These are phyloP conservation scores for Leptobrachium leishanense DNA, from an alignment of 2,113 vertebrate genomes.

Conservation along the genomic window DNA sequence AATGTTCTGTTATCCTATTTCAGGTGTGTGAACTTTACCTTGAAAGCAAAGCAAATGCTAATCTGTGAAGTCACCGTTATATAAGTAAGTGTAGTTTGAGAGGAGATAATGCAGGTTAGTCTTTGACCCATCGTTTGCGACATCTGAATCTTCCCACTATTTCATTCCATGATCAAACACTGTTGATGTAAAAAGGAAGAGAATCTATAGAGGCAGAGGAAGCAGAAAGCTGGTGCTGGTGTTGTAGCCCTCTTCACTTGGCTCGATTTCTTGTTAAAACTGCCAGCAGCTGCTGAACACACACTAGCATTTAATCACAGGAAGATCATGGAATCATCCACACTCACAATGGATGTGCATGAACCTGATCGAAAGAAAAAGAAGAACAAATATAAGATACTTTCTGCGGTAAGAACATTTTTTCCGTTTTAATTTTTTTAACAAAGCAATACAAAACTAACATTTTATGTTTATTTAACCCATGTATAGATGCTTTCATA, in stretches of 20 bases:
- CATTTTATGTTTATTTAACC: too few species aligned
- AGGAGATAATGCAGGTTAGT: slow-evolving; percentile 20
- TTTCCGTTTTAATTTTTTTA: not conserved
- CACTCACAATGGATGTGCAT: not conserved
- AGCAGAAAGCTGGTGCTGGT: not conserved
- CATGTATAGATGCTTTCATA: too few species aligned
- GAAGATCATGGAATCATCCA: slow-evolving; percentile 29
- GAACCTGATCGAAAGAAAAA: slow-evolving; percentile 20
- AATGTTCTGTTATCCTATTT: too few species aligned
- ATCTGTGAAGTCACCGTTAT: slow-evolving; percentile 3
- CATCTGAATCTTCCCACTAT: slow-evolving; percentile 4
- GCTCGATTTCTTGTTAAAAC: not conserved
- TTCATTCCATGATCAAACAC: not conserved
- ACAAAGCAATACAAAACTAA: too few species aligned
- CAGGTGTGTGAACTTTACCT: slow-evolving; percentile 11
- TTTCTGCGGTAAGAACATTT: slow-evolving; percentile 29
- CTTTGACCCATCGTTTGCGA: slow-evolving; percentile 30
- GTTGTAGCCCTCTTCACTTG: not conserved
- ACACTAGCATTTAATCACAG: not conserved
- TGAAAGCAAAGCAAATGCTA: slow-evolving; percentile 2
- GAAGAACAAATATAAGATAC: slow-evolving; percentile 33
- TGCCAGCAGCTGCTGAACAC: not conserved
- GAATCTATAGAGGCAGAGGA: slow-evolving; percentile 4
- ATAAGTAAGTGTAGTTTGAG: not conserved
- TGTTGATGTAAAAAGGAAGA: not conserved